These are phyloP conservation scores for Luidia sarsii DNA, from an alignment of 53 echinoderm and acorn worm genomes.

Conservation along the genomic window DNA sequence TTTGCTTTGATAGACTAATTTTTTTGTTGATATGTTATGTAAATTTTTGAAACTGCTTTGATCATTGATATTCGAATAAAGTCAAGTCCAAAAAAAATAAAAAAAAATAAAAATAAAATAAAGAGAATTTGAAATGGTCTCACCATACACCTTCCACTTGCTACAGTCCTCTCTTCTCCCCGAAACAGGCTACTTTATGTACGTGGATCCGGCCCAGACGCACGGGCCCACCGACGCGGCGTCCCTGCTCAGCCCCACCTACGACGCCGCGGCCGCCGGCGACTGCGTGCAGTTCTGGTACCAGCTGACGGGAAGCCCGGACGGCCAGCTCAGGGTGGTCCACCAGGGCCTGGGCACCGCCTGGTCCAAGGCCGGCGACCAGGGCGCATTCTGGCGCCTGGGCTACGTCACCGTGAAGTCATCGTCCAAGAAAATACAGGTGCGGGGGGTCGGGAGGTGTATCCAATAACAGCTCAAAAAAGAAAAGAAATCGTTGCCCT, in stretches of 20 bases:
- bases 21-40: too few species aligned
- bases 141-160: too few species aligned
- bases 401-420: constrained; percentile 40
- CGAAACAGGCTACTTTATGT: constrained; percentile 52
- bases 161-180: too few species aligned
- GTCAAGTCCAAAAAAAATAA: too few species aligned
- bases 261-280: constrained; percentile 47
- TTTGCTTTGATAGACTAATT: too few species aligned
- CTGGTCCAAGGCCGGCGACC: constrained; percentile 71
- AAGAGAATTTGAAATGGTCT: too few species aligned
- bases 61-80: too few species aligned
- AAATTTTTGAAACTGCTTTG: too few species aligned
- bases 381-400: constrained; percentile 67
- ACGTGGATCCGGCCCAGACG: constrained; percentile 16
- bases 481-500: too few species aligned
- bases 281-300: constrained; percentile 92
- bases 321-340: constrained; percentile 20
- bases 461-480: too few species aligned
- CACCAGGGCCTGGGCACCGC: constrained; percentile 9
- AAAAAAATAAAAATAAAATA: too few species aligned
- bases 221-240: constrained; percentile 49
- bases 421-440: constrained; percentile 14
- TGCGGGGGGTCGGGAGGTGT: too few species aligned
- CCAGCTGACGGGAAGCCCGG: constrained; percentile 65
- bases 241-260: constrained; percentile 57